A percentile compares a stretch with the other conserved stretches of the same genome.
Conservation (phyloP, 2,797 vertebrate genomes). For the Enteromius fasciolatus region DNA sequence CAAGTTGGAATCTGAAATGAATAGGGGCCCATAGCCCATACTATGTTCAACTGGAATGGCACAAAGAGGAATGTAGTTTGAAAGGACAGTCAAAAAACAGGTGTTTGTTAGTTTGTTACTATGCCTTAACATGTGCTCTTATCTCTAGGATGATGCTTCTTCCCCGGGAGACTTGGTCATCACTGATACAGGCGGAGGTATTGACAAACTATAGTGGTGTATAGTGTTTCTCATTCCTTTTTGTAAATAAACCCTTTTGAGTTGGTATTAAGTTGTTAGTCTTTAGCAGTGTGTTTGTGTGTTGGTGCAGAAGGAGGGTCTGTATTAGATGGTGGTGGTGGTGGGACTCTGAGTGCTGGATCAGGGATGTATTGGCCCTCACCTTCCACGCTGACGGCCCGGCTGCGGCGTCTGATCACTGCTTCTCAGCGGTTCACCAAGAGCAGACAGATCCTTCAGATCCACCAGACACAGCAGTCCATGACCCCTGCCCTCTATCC, state of each 20-base stretch:
- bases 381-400: constrained; percentile 90
- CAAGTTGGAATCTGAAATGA: neutral
- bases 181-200: constrained; percentile 88
- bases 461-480: constrained; percentile 83
- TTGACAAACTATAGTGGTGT: neutral
- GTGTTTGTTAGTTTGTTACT: neutral
- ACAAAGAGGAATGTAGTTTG: neutral
- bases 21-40: neutral
- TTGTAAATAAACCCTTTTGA: neutral
- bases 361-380: constrained; percentile 92
- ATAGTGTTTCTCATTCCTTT: constrained; percentile 2
- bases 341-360: constrained; percentile 33
- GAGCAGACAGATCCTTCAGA: constrained; percentile 91
- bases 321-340: constrained; percentile 80
- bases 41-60: neutral
- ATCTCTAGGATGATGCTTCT: constrained; percentile 90
- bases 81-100: neutral
- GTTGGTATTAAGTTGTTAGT: neutral
- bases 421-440: constrained; percentile 95
- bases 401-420: constrained; percentile 94
- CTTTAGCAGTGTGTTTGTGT: constrained; percentile 30
- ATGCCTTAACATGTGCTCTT: constrained; percentile 2
- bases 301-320: constrained; percentile 81
- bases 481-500: constrained; percentile 81
- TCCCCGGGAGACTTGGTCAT: constrained; percentile 96